These are phyloP conservation scores for Polydrusus cervinus DNA, from an alignment of 2,888 invertebrate species.

Conservation along the genomic window DNA sequence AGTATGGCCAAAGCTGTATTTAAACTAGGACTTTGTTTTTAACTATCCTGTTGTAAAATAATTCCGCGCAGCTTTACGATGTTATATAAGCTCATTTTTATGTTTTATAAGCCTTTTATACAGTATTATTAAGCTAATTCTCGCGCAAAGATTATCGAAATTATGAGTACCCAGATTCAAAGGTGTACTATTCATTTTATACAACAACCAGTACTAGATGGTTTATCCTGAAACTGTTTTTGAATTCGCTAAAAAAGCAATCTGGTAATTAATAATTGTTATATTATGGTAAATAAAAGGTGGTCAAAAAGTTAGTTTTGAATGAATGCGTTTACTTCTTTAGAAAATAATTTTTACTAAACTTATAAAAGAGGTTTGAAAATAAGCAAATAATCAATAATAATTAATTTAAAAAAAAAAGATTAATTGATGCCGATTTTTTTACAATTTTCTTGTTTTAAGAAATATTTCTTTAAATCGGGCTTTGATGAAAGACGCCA, in stretches of 20 bases:
- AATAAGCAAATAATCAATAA: too few relatives aligned
- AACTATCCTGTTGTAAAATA: slow-evolving; percentile 26
- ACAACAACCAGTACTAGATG: slow-evolving; percentile 7
- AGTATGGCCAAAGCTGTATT: slow-evolving; percentile 26
- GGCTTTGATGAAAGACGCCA: too few relatives aligned
- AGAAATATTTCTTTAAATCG: too few relatives aligned
- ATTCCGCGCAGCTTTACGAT: slow-evolving; percentile 32
- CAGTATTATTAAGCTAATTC: slow-evolving; percentile 46
- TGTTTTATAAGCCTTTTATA: slow-evolving; percentile 38
- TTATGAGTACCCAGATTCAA: slow-evolving; percentile 49
- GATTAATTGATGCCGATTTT: too few relatives aligned
- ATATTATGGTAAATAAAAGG: background rate
- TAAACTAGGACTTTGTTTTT: background rate
- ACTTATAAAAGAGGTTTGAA: too few relatives aligned
- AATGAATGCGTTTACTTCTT: background rate
- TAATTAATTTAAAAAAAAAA: too few relatives aligned
- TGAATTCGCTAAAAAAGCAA: slow-evolving; percentile 19
- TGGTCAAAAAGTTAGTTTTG: background rate
- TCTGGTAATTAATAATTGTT: slow-evolving; percentile 5
- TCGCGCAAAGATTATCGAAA: slow-evolving; percentile 29
- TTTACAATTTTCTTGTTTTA: too few relatives aligned
- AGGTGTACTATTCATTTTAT: slow-evolving; percentile 22
- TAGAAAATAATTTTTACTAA: background rate
- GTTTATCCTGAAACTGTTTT: slow-evolving; percentile 6
- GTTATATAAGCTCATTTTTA: slow-evolving; percentile 32